Conservation (phyloP, 2,113 vertebrate species). For the Trinectes maculatus region DNA sequence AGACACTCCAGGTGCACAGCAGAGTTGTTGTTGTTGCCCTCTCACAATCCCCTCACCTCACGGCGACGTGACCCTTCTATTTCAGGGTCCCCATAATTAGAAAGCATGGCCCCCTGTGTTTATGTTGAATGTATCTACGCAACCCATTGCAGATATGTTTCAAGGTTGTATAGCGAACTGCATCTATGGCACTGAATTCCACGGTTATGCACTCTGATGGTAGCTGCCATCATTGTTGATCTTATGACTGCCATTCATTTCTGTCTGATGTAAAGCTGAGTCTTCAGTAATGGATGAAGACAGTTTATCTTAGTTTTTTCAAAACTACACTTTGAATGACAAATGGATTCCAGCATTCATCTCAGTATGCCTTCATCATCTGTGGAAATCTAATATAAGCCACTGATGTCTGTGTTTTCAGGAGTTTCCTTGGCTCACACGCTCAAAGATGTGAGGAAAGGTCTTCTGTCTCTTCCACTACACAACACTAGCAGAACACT, state of each 20-base stretch:
- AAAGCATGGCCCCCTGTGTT: conserved; percentile 67
- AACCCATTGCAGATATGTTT: conserved; percentile 65
- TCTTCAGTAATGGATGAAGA: neutral
- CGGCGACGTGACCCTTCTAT: conserved; percentile 78
- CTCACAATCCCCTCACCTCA: conserved; percentile 64
- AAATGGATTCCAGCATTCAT: neutral
- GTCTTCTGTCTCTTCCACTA: neutral
- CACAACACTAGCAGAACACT: neutral
- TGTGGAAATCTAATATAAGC: conserved; percentile 4
- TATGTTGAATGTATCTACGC: conserved; percentile 79
- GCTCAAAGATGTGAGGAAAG: conserved; percentile 77
- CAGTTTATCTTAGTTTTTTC: neutral
- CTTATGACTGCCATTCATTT: neutral
- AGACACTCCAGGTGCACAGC: conserved; percentile 61
- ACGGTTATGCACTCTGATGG: conserved; percentile 4
- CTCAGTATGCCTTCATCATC: no score
- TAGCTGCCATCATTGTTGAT: neutral
- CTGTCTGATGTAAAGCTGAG: neutral
- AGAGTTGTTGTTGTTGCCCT: conserved; percentile 60
- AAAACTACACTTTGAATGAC: neutral
- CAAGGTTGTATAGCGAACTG: conserved; percentile 65
- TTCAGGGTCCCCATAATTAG: conserved; percentile 76
- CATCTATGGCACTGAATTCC: conserved; percentile 50
- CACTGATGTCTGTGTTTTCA: conserved; percentile 73
- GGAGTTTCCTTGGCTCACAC: conserved; percentile 98